Evolutionary conservation across 2,797 vertebrate genomes (phyloP).

Genomic region (Notamacropus eugenii): DNA sequence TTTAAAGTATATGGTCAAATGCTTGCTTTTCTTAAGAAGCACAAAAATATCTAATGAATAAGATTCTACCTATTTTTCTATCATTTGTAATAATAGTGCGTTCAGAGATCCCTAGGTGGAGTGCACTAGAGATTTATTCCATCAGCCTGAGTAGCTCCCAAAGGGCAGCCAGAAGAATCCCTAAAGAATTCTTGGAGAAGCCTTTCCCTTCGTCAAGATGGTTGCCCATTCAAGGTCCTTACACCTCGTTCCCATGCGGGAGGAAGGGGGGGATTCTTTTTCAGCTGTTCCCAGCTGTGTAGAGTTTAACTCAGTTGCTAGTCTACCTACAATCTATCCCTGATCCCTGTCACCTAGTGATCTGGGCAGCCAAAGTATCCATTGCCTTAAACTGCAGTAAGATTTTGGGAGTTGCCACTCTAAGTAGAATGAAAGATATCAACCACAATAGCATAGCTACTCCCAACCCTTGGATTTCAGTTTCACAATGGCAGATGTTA

Average conservation of each 20-base stretch:
- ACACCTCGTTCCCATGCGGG: background rate
- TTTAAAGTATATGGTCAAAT: background rate
- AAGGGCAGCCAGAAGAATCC: background rate
- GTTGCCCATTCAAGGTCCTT: background rate
- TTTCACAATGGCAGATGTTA: background rate
- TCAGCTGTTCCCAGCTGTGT: background rate
- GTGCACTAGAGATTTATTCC: background rate
- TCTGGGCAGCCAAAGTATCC: background rate
- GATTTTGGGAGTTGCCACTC: background rate
- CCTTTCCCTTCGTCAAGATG: background rate
- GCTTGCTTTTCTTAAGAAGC: background rate
- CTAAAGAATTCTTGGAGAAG: background rate
- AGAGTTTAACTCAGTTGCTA: background rate
- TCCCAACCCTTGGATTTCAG: background rate
- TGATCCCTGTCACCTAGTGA: background rate
- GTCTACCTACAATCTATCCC: background rate
- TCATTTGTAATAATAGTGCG: background rate
- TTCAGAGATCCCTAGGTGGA: background rate
- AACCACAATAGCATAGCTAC: background rate
- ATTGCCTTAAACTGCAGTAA: background rate
- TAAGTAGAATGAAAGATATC: background rate
- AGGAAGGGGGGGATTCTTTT: background rate
- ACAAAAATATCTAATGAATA: background rate
- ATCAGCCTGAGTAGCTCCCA: background rate
- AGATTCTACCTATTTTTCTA: background rate